Percentiles rank a stretch among this genome's conserved stretches.
phyloP scores from a whole-genome alignment of 35 echinoderm and acorn worm species.

The Acanthaster planci region DNA sequence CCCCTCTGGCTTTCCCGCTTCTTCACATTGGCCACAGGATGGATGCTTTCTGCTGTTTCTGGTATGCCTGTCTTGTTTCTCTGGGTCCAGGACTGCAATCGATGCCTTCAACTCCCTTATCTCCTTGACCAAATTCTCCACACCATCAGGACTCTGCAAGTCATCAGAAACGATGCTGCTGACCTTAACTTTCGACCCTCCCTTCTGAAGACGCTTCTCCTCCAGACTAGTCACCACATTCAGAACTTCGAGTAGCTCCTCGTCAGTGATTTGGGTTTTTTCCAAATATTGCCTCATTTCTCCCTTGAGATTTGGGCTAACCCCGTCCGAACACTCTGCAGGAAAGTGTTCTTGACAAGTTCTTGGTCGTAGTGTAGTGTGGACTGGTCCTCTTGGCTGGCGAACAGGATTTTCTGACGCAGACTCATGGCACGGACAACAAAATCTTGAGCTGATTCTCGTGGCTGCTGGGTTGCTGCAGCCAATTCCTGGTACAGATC shows the following conservation, averaged over 20 bases:
- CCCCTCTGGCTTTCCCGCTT: not conserved
- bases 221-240: not conserved
- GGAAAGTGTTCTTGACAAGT: constrained; percentile 32
- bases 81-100: not conserved
- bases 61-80: not conserved
- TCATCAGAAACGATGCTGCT: not conserved
- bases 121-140: not conserved
- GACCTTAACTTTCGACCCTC: not conserved
- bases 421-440: constrained; percentile 51
- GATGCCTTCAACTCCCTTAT: not conserved
- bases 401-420: constrained; percentile 61
- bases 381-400: constrained; percentile 57
- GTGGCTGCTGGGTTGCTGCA: not conserved
- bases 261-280: constrained; percentile 5
- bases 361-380: constrained; percentile 22
- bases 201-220: not conserved
- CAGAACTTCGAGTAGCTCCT: constrained; percentile 29
- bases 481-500: no score
- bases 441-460: constrained; percentile 39
- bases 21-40: constrained; percentile 30
- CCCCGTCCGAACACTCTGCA: constrained; percentile 27
- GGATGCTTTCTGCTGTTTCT: constrained; percentile 15
- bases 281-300: constrained; percentile 37
- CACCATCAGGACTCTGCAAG: not conserved
- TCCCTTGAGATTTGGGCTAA: not conserved